Evolutionary conservation across 2,797 vertebrate species (phyloP).

Genomic region (Dryobates pubescens): DNA sequence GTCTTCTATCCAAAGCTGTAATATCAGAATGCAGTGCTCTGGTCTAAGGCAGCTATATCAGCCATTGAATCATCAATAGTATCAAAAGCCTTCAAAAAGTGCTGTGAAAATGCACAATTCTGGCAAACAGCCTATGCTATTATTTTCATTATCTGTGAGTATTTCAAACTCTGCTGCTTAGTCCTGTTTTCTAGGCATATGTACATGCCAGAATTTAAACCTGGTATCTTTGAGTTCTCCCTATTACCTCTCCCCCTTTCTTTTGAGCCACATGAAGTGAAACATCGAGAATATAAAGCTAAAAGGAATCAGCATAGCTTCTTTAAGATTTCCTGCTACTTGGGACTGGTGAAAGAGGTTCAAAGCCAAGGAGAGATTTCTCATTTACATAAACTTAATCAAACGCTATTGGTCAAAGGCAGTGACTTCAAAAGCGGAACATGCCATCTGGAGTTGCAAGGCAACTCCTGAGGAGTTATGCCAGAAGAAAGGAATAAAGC

Average conservation of each 20-base stretch:
- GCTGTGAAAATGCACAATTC: not conserved
- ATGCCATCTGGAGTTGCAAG: not conserved
- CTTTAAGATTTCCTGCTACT: not conserved
- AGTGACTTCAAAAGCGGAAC: constrained; percentile 12
- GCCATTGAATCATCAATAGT: not conserved
- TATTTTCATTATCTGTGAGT: not conserved
- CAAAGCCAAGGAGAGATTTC: constrained; percentile 1
- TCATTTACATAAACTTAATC: constrained; percentile 33
- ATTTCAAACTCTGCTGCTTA: not conserved
- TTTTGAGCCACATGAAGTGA: not conserved
- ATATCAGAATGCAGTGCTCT: not conserved
- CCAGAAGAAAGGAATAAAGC: constrained; percentile 9
- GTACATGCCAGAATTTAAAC: not conserved
- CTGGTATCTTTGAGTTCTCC: not conserved
- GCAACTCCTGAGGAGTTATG: not conserved
- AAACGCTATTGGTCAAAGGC: constrained; percentile 33
- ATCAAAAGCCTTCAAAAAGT: not conserved
- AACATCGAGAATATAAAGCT: not conserved
- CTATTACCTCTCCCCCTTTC: not conserved
- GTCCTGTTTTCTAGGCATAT: not conserved
- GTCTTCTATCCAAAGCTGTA: not conserved
- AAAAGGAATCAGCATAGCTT: not conserved
- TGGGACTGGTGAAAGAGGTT: not conserved
- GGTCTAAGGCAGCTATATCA: not conserved
- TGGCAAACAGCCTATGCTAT: not conserved